Evolutionary conservation across 2,797 vertebrate genomes (phyloP), one percentile per base, ranked within the genome.

Genomic region (Enteromius viviparus): DNA sequence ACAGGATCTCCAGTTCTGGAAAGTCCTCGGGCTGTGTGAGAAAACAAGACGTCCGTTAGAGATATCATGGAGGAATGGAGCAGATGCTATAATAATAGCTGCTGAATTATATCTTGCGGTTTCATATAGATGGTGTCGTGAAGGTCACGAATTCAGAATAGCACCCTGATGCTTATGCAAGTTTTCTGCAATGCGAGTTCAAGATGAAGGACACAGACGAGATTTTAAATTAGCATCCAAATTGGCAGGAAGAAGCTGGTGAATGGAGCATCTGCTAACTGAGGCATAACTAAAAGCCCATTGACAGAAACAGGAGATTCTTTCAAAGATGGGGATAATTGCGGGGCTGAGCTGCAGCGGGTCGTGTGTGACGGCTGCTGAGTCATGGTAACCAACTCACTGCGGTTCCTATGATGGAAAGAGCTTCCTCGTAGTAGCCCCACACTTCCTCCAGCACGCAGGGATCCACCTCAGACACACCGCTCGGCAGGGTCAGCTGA

Each of bases 1-100:
- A 98, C 89, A 98, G 89, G 83, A 93, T 93, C 92, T 99, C 97
- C 85, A 90, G 87, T 91, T 99, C 96, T 80, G 97, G 96, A 87
- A 98, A 93, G 86, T 91, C 88, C 29, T 94, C 91, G 81, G 96
- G 91, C 95, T 96, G 84, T 11, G 34, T 15, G 5, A 55, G 58
- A 60, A 87, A 23, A n/a, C 14, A 23, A 42, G 21, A 9, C 0
- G 0, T 11, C 47, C 12, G 11, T 66, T 34, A 45, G 32, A 15
- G 45, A 78, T 2, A 3, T n/a, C 3, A 21, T 51, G 64, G 45
- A 34, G 26, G 4, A 53, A 79, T 51, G 49, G 45, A 19, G 26
- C 8, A 12, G 75, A 29, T 77, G 55, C 42, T 23, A n/a, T 40
- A 76, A 26, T 76, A 29, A 64, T 32, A 79, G 77, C 26, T n/a